phyloP scores from a whole-genome alignment of 2,113 vertebrate genomes.

The Epinephelus fuscoguttatus region DNA sequence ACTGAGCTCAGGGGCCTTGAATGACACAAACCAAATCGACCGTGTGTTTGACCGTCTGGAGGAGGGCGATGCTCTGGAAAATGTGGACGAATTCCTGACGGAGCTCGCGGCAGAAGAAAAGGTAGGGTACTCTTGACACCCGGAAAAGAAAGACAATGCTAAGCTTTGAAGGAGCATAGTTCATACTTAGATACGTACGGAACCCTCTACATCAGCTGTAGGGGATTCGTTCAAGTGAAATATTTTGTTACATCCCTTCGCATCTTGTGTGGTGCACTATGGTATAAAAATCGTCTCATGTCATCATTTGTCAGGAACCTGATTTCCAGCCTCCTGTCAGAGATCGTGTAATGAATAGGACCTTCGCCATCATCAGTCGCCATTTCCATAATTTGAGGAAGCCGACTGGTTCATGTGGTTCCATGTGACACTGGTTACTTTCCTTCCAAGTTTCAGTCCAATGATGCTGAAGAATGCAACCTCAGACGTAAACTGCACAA shows the following conservation, averaged over 20 bases:
- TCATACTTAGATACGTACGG: background rate
- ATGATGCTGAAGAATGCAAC: slow-evolving; percentile 45
- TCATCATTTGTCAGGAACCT: no score
- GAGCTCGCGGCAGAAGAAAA: background rate
- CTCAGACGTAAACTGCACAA: slow-evolving; percentile 44
- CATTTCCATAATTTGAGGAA: background rate
- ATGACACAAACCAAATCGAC: slow-evolving; percentile 41
- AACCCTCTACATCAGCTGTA: background rate
- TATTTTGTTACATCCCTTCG: no score
- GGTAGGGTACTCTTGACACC: background rate
- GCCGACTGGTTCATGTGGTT: slow-evolving; percentile 37
- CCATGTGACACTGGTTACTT: slow-evolving; percentile 40
- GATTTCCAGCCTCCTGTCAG: background rate
- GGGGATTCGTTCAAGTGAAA: no score
- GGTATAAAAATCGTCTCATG: no score
- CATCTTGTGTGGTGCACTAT: no score
- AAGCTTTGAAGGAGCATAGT: background rate
- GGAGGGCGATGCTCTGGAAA: background rate
- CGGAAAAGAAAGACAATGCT: background rate
- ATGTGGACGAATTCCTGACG: background rate
- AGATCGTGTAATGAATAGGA: background rate
- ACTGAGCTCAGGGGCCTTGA: slow-evolving; percentile 34
- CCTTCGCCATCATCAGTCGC: background rate
- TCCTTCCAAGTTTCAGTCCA: slow-evolving; percentile 60
- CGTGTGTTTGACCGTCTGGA: background rate